Conservation (phyloP, 37 sponge, comb jelly and placozoan genomes). For the Hormiphora californensis region DNA sequence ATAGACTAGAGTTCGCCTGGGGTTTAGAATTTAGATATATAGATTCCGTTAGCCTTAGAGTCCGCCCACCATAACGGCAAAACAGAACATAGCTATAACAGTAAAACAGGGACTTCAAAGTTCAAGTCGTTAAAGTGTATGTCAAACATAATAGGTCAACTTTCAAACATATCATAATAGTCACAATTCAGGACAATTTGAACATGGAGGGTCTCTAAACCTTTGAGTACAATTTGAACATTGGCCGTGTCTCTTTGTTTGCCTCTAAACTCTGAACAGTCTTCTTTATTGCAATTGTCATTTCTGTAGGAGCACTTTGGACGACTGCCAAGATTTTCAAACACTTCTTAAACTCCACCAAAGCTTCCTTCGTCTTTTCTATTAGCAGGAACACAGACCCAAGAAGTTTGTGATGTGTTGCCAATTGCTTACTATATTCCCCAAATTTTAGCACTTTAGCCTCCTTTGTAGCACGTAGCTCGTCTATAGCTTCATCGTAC, state of each 20-base stretch:
- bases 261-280: slow-evolving; percentile 14
- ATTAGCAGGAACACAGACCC: slow-evolving; percentile 21
- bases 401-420: slow-evolving; percentile 37
- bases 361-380: not conserved
- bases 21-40: no score
- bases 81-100: no score
- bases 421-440: slow-evolving; percentile 28
- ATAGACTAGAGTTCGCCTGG: no score
- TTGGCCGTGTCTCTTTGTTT: not conserved
- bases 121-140: no score
- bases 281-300: not conserved
- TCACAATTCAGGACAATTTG: not conserved
- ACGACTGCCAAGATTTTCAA: not conserved
- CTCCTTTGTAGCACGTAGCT: slow-evolving; percentile 17
- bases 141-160: no score
- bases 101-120: no score
- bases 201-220: not conserved
- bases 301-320: not conserved
- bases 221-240: slow-evolving; percentile 21
- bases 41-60: no score
- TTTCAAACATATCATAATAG: not conserved
- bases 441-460: slow-evolving; percentile 39
- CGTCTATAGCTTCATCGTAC: slow-evolving; percentile 30
- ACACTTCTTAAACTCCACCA: not conserved
- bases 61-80: no score